Conservation (phyloP, 2,113 vertebrate species). For the Phylloscopus trochilus region DNA sequence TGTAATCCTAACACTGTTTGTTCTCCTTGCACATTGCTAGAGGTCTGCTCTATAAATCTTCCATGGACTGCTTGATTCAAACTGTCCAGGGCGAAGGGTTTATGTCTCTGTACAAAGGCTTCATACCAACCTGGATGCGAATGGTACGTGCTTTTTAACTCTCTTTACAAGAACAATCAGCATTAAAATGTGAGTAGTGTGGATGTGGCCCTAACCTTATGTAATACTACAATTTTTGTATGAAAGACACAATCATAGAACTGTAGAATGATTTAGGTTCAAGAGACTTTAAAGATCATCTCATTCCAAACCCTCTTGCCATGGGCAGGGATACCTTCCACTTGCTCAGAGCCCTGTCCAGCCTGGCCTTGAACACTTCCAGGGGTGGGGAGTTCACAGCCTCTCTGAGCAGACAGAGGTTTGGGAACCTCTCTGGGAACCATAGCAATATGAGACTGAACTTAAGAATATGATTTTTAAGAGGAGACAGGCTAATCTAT, state of each 20-base stretch:
- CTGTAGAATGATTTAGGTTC: background rate
- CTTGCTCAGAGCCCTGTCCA: background rate
- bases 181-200: background rate
- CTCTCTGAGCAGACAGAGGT: background rate
- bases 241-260: background rate
- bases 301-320: background rate
- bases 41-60: constrained; percentile 83
- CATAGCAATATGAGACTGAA: background rate
- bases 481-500: background rate
- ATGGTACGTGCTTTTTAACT: constrained; percentile 72
- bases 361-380: background rate
- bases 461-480: background rate
- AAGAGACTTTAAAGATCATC: background rate
- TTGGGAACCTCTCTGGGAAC: background rate
- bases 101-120: constrained; percentile 85
- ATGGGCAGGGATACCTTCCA: background rate
- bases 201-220: background rate
- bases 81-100: constrained; percentile 80
- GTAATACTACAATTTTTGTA: background rate
- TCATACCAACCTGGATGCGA: constrained; percentile 84
- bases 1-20: background rate
- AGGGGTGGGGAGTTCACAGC: background rate
- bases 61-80: constrained; percentile 80
- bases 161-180: background rate
- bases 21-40: constrained; percentile 55